Conservation (phyloP, 2,113 vertebrate species). For the Clarias magur region DNA sequence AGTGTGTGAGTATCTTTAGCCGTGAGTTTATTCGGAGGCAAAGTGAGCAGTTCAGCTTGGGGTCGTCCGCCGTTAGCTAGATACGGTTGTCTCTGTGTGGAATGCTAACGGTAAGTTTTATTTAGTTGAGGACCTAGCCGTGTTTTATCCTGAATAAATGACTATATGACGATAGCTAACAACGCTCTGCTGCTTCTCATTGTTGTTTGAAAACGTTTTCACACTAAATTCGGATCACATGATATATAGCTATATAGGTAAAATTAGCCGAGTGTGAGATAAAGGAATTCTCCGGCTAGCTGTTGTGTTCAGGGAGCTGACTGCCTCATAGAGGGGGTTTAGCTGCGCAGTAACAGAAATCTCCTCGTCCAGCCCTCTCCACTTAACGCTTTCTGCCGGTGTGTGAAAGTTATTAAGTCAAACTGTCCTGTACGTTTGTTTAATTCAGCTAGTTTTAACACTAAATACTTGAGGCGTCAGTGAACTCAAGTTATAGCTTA, state of each 20-base stretch:
- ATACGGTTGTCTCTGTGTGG: neutral
- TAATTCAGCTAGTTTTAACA: neutral
- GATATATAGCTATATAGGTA: neutral
- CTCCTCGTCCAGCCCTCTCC: neutral
- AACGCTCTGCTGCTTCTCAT: neutral
- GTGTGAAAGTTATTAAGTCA: neutral
- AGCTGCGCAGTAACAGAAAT: neutral
- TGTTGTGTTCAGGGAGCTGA: neutral
- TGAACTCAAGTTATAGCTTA: neutral
- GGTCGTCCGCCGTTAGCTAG: neutral
- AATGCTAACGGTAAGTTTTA: neutral
- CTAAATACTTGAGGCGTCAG: neutral
- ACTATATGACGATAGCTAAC: neutral
- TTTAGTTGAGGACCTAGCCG: neutral
- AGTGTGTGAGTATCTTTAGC: conserved; percentile 48
- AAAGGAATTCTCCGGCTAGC: neutral
- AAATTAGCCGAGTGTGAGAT: neutral
- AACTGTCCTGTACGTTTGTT: neutral
- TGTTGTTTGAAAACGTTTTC: neutral
- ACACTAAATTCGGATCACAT: neutral
- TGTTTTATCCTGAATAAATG: neutral
- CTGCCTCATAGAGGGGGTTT: neutral
- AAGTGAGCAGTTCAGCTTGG: neutral
- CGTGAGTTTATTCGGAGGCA: neutral
- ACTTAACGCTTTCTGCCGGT: neutral